Conservation (phyloP, 2,113 vertebrate species). For the Erythrocercus mccallii region DNA sequence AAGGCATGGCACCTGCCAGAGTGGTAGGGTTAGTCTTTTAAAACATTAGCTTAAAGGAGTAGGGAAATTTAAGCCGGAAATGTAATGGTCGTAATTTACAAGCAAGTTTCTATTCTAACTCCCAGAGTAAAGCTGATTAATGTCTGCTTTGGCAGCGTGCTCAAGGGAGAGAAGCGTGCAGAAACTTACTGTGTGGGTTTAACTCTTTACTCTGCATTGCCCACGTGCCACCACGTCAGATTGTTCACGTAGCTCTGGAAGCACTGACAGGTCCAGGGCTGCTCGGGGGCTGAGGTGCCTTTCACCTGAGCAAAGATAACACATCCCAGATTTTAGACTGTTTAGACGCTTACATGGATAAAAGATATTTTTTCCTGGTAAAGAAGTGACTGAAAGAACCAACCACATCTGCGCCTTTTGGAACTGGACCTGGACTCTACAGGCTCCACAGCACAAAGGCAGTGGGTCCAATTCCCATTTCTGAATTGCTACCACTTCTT, state of each 20-base stretch:
- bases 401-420: background rate
- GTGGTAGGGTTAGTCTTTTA: constrained; percentile 15
- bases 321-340: accelerated
- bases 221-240: background rate
- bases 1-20: background rate
- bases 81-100: constrained; percentile 10
- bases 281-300: background rate
- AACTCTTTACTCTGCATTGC: background rate
- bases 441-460: background rate
- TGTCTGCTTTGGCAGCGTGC: background rate
- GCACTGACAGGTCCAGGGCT: background rate
- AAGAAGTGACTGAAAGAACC: background rate
- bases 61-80: constrained; percentile 31
- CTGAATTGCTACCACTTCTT: background rate
- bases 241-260: background rate
- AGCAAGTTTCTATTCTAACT: background rate
- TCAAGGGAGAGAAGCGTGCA: background rate
- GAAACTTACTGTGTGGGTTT: background rate
- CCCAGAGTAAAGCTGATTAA: constrained; percentile 6
- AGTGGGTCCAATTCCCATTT: background rate
- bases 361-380: background rate
- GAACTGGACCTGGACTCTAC: background rate
- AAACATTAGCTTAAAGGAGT: constrained; percentile 35
- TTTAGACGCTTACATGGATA: background rate
- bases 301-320: background rate